Evolutionary conservation across 2,888 invertebrate species (phyloP), one percentile per base, ranked within the genome.

Genomic region (Trichogramma evanescens): DNA sequence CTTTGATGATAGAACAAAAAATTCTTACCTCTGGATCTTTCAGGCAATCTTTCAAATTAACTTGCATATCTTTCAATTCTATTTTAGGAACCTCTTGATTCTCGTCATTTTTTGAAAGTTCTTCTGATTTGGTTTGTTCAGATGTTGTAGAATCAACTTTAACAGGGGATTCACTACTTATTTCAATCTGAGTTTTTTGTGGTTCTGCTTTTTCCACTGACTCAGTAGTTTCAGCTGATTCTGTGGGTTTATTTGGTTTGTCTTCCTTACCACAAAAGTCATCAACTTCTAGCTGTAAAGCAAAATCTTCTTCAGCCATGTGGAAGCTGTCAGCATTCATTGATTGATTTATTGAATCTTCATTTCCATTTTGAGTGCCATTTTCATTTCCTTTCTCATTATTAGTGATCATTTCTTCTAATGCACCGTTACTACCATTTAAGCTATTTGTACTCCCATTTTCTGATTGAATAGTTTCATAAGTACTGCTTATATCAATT

Each of bases 1-100:
- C 9, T 10, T 39, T 49, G 8, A n/a, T 40, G 7, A 9, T 49
- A 13, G 44, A 42, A 5, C 8, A 48, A 10, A 54, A 48, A 39
- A 41, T 51, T 9, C 13, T 58, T 60, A 64, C 64, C 64, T 64
- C 59, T 8, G 54, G 39, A n/a, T 76, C 75, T 54, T 73, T 73
- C 41, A 74, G 65, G 45, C 74, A 75, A 59, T 76, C 76, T 52
- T 73, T 75, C 10, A 76, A 56, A 62, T 71, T 72, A 6, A 76
- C 73, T 58, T 75, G 68, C 4, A 74, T 71, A 53, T 75, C 74
- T 61, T 73, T 76, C 43, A 76, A 56, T 70, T 70, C 72, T 63
- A 72, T 73, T 5, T 68, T 65, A 2, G 74, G 65, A 54, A 75
- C 43, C 26, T 59, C 51, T 56, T 63, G 54, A 49, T 9, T 50